Conservation (phyloP, 2,113 vertebrate species). For the Tamias sibiricus region DNA sequence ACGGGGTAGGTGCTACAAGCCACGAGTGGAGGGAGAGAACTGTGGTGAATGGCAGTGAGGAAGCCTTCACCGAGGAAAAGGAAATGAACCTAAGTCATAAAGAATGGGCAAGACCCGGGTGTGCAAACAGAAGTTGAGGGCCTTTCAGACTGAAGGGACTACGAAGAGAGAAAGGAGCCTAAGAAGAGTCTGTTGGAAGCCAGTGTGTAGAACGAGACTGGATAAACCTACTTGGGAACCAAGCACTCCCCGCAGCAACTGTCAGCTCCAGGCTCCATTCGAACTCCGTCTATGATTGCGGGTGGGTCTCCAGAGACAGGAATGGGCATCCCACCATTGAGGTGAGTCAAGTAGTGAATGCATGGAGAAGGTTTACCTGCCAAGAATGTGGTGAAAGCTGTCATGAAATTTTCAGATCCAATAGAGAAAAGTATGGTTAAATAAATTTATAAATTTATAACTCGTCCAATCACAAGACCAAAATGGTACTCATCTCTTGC, state of each 20-base stretch:
- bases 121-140: neutral
- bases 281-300: neutral
- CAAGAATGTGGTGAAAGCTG: neutral
- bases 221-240: neutral
- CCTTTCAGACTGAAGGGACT: neutral
- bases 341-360: neutral
- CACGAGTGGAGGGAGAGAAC: neutral
- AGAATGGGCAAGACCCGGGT: neutral
- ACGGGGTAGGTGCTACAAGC: neutral
- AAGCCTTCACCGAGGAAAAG: neutral
- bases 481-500: conserved; percentile 13
- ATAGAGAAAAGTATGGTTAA: conserved; percentile 9
- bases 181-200: neutral
- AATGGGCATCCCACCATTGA: neutral
- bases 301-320: neutral
- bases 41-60: neutral
- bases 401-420: neutral
- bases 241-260: neutral
- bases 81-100: neutral
- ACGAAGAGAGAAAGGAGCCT: neutral
- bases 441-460: conserved; percentile 38
- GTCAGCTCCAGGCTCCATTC: neutral
- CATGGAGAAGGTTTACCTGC: neutral
- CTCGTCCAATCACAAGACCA: neutral
- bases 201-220: neutral